A percentile compares a stretch with the other conserved stretches of the same genome.
These are phyloP conservation scores for Sebastes steindachneri DNA, from an alignment of 2,797 vertebrate genomes.

Conservation along the genomic window DNA sequence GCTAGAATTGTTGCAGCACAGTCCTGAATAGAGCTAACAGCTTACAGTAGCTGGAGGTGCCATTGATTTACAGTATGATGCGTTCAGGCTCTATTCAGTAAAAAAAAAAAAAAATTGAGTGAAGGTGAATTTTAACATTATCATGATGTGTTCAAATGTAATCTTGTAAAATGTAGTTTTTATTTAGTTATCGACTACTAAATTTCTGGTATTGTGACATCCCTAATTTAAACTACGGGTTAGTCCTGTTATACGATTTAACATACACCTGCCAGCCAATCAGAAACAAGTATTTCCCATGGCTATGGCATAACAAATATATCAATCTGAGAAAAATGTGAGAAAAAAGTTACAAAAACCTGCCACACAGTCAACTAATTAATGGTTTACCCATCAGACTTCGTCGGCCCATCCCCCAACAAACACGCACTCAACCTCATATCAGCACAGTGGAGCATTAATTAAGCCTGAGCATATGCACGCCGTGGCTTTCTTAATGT, in stretches of 20 bases:
- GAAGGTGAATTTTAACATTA: too few relatives aligned
- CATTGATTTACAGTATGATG: too few relatives aligned
- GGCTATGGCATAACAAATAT: neutral
- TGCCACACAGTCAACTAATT: neutral
- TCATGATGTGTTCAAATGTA: too few relatives aligned
- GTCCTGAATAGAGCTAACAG: too few relatives aligned
- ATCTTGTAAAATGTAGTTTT: too few relatives aligned
- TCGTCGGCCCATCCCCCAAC: constrained; percentile 10
- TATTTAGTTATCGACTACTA: neutral
- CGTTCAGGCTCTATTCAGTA: too few relatives aligned
- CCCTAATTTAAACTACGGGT: neutral
- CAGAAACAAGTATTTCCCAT: neutral
- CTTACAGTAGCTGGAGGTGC: accelerated
- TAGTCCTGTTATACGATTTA: neutral
- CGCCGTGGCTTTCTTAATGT: constrained; percentile 2
- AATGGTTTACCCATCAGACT: constrained; percentile 22
- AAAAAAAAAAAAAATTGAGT: too few relatives aligned
- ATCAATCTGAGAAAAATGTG: neutral
- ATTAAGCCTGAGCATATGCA: constrained; percentile 28
- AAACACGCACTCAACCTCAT: neutral
- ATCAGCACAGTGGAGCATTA: constrained; percentile 23
- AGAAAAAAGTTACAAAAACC: neutral
- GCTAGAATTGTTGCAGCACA: neutral
- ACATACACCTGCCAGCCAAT: neutral
- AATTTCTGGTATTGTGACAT: neutral